These are phyloP conservation scores for Drosophila repletoides DNA, from an alignment of 1,140 invertebrate species.

Conservation along the genomic window DNA sequence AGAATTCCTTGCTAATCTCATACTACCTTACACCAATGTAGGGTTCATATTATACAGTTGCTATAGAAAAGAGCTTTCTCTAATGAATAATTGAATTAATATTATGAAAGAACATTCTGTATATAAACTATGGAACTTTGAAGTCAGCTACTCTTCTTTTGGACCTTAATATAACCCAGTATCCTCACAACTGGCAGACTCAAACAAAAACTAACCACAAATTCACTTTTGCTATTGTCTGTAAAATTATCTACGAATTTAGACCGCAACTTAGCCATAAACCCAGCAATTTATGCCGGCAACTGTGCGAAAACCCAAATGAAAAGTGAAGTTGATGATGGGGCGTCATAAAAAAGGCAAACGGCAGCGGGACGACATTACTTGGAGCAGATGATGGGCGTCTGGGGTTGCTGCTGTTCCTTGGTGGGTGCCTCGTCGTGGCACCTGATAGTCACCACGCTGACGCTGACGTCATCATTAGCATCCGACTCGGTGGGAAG, in stretches of 20 bases:
- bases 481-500: slow-evolving; percentile 23
- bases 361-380: slow-evolving; percentile 51
- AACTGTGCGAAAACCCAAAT: slow-evolving; percentile 57
- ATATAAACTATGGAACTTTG: no score
- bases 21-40: no score
- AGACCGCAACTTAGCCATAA: slow-evolving; percentile 67
- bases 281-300: slow-evolving; percentile 48
- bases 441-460: slow-evolving; percentile 57
- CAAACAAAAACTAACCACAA: slow-evolving; percentile 24
- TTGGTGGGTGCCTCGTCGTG: slow-evolving; percentile 23
- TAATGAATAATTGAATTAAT: no score
- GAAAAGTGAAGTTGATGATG: slow-evolving; percentile 54
- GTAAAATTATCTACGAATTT: slow-evolving; percentile 19
- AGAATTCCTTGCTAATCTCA: no score
- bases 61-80: no score
- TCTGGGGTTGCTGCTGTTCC: slow-evolving; percentile 18
- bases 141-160: background rate
- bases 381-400: slow-evolving; percentile 65
- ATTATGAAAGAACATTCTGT: no score
- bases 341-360: slow-evolving; percentile 22
- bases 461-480: slow-evolving; percentile 47
- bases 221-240: slow-evolving; percentile 42
- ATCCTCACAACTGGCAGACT: slow-evolving; percentile 3
- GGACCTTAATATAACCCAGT: slow-evolving; percentile 12
- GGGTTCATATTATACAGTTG: no score